phyloP scores from a whole-genome alignment of 2,797 vertebrate species.

The Melanotaenia parkinsoni region DNA sequence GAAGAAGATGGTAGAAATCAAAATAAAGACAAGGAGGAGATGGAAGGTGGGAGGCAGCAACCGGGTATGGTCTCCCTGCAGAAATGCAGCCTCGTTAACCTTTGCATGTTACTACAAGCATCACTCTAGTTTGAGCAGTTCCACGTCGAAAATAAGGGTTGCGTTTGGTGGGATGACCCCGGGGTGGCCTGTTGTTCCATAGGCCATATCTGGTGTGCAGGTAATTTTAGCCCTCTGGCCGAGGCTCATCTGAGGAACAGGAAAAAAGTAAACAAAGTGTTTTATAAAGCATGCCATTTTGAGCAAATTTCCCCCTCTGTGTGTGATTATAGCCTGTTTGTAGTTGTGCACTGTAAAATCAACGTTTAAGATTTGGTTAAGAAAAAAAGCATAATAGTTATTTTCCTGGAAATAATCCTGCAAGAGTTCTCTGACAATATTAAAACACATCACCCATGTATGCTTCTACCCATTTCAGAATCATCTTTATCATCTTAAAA shows the following conservation, averaged over 20 bases:
- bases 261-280: background rate
- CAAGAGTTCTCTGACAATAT: background rate
- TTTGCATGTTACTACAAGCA: constrained; percentile 1
- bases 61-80: constrained; percentile 54
- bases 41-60: constrained; percentile 46
- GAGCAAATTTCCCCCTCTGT: too few relatives aligned
- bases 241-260: constrained; percentile 89
- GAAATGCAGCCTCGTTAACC: constrained; percentile 50
- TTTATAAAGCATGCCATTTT: background rate
- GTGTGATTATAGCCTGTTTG: too few relatives aligned
- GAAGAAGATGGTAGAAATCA: constrained; percentile 64
- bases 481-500: background rate
- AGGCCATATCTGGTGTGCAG: constrained; percentile 97
- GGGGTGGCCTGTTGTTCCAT: constrained; percentile 94
- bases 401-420: background rate
- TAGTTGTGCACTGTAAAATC: too few relatives aligned
- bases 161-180: constrained; percentile 98
- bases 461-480: background rate
- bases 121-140: constrained; percentile 97
- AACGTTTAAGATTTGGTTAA: background rate
- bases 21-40: constrained; percentile 27
- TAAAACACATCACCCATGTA: background rate
- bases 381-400: too few relatives aligned
- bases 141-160: constrained; percentile 97
- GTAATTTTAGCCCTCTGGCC: constrained; percentile 98